A percentile compares a stretch with the other conserved stretches of the same genome.
phyloP scores from a whole-genome alignment of 2,888 invertebrate genomes.

The Drepanosiphum platanoidis region DNA sequence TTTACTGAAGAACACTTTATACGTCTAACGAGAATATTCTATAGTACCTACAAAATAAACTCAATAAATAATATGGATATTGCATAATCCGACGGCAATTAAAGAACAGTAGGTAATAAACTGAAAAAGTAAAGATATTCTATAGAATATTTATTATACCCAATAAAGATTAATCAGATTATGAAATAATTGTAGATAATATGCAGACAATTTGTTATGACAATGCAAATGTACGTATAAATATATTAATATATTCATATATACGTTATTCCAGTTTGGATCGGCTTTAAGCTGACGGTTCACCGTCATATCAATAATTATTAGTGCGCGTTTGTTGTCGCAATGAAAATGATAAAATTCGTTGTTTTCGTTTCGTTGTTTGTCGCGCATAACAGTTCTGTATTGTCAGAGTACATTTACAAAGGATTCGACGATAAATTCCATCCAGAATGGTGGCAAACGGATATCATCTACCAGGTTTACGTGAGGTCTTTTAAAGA shows the following conservation, averaged over 20 bases:
- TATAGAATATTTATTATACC: neutral
- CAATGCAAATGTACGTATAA: neutral
- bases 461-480: conserved; percentile 83
- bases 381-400: conserved; percentile 66
- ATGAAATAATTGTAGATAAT: neutral
- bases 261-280: neutral
- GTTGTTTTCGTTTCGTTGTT: neutral
- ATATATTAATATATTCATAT: neutral
- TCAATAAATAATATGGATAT: neutral
- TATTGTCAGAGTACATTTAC: conserved; percentile 76
- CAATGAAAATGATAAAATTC: conserved; percentile 9
- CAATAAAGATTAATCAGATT: neutral
- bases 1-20: too few species aligned
- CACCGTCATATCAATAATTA: neutral
- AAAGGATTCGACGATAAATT: conserved; percentile 69
- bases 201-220: neutral
- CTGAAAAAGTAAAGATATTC: neutral
- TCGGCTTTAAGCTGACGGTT: neutral
- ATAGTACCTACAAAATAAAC: neutral
- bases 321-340: too few species aligned
- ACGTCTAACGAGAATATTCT: too few species aligned
- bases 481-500: conserved; percentile 88
- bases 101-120: neutral
- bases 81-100: neutral
- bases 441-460: conserved; percentile 83